A percentile compares a stretch with the other conserved stretches of the same genome.
These are phyloP conservation scores for Fulmarus glacialis DNA, from an alignment of 2,113 vertebrate species.

Conservation along the genomic window DNA sequence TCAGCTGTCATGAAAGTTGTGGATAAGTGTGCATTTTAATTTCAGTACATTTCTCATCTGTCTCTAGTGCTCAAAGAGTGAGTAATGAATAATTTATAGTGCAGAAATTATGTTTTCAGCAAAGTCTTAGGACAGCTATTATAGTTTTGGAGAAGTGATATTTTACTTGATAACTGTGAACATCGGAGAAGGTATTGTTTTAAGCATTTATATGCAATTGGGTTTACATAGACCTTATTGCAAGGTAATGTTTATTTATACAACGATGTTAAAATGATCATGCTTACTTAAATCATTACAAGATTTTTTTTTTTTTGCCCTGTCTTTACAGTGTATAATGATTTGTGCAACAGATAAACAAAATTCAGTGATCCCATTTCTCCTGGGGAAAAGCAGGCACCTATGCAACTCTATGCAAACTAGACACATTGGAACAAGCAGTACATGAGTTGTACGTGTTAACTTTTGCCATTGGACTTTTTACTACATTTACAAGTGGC, in stretches of 20 bases:
- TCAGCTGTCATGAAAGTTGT: background rate
- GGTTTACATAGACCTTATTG: background rate
- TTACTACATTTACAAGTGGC: background rate
- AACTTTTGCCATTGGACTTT: background rate
- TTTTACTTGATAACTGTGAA: background rate
- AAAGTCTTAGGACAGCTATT: background rate
- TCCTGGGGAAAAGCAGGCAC: background rate
- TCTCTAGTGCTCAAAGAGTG: background rate
- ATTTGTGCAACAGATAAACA: background rate
- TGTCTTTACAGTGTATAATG: background rate
- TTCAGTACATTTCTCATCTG: background rate
- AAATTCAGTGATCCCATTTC: background rate
- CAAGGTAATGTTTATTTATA: background rate
- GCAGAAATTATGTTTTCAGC: background rate
- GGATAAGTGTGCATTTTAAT: background rate
- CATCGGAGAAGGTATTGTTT: background rate
- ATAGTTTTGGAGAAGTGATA: background rate
- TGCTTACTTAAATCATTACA: background rate
- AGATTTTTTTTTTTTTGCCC: background rate
- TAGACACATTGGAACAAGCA: background rate
- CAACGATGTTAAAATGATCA: background rate
- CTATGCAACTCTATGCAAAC: background rate
- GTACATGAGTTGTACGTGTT: background rate
- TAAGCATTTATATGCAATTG: background rate
- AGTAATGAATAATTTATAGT: background rate